Base-by-base conservation (phyloP, 2,113 vertebrate species). In the Salvelinus sp. region DNA sequence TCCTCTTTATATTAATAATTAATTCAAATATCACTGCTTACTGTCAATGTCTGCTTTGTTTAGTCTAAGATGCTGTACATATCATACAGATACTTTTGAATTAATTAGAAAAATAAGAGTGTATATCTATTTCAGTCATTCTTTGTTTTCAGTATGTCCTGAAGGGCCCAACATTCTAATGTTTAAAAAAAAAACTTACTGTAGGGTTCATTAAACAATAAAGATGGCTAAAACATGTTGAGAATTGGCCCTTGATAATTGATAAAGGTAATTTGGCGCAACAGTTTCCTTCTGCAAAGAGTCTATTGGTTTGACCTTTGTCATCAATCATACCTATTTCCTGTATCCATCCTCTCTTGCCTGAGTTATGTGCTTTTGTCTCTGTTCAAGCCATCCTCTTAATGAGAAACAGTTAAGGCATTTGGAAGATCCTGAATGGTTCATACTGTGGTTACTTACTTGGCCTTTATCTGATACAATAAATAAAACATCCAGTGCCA, bases 261-360 rank as follows among this genome's bases (percentile, higher is more conserved):
- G 48, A 54, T 62, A 22, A 6, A 62, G 30, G 54, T 48, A 5
- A 72, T 58, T 10, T 22, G 27, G 16, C 5, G 1, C 6, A 44
- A 13, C 3, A 33, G 48, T 69, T 70, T 63, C 47, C 30, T 44
- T 38, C 13, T 76, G 50, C 50, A 28, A 62, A 62, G 47, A 71
- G 25, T 30, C 16, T 66, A 16, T 62, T 62, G 20, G 48, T 54
- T 62, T 69, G 57, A 71, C 30, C 22, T 38, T 54, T 64, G 54
- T 69, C 63, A 70, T 76, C 47, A 33, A 50, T 74, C 76, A 80
- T 13, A 27, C 57, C 2, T 57, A 14, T 69, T 58, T 47, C 28
- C 23, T 20, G 7, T 20, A 5, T 38, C 14, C 33, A 22, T 5
- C 62, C 6, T 62, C 5, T 60, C 6, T 62, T n/a, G 58, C 20